Evolutionary conservation across 2,113 vertebrate species (phyloP).

Genomic region (Pleuronectes platessa): DNA sequence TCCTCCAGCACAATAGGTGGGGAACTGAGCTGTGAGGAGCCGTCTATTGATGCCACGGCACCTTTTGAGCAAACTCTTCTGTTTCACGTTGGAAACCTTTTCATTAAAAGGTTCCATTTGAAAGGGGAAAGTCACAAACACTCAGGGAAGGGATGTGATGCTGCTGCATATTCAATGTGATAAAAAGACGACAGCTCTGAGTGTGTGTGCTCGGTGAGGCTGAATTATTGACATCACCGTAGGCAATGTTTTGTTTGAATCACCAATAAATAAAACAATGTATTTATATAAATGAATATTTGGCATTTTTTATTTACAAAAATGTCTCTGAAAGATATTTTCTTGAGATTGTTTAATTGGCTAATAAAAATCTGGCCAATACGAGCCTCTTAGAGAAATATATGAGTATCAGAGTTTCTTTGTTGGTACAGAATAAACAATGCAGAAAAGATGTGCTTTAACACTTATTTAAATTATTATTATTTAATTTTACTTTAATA

Average conservation of each 20-base stretch:
- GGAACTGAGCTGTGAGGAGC: conserved; percentile 12
- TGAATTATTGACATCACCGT: neutral
- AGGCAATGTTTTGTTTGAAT: neutral
- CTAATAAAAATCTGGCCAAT: too few relatives aligned
- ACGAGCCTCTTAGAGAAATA: too few relatives aligned
- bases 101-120: conserved; percentile 30
- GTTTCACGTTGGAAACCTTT: conserved; percentile 14
- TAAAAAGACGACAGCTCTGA: conserved; percentile 8
- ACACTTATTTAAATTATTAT: too few relatives aligned
- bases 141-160: conserved; percentile 13
- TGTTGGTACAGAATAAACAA: too few relatives aligned
- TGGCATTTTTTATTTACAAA: neutral
- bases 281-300: neutral
- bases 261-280: neutral
- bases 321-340: too few relatives aligned
- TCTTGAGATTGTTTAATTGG: too few relatives aligned
- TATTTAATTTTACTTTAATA: too few relatives aligned
- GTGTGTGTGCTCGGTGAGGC: neutral
- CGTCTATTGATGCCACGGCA: conserved; percentile 13
- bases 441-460: too few relatives aligned
- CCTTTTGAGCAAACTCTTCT: neutral
- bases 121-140: conserved; percentile 14
- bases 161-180: conserved; percentile 5
- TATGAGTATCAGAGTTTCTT: too few relatives aligned
- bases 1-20: conserved; percentile 23